Percentiles rank a stretch among this genome's conserved stretches.
Evolutionary conservation across 2,888 invertebrate species (phyloP).

Genomic region (Hymenopus coronatus): DNA sequence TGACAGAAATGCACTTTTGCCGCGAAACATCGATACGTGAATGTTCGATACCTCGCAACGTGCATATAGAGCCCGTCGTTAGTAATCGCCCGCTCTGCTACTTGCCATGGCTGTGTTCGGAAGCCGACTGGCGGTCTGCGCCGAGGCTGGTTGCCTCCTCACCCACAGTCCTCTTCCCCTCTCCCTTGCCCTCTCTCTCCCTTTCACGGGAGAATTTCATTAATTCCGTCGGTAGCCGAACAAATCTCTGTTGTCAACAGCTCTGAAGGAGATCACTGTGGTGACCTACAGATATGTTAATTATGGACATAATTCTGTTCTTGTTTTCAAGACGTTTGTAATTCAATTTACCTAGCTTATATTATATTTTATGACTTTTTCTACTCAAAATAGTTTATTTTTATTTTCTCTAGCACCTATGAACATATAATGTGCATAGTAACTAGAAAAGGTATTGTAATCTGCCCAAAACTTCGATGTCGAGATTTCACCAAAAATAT

Average conservation of each 20-base stretch:
- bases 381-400: no score
- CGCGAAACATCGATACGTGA: not conserved
- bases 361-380: no score
- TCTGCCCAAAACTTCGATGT: no score
- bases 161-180: no score
- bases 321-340: not conserved
- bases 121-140: not conserved
- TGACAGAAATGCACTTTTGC: not conserved
- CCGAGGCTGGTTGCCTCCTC: not conserved
- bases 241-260: not conserved
- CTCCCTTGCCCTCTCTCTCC: no score
- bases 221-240: not conserved
- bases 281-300: not conserved
- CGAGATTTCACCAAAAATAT: no score
- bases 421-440: no score
- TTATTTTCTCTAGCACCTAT: no score
- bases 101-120: not conserved
- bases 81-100: not conserved
- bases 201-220: not conserved
- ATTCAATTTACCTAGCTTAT: no score
- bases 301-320: not conserved
- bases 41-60: not conserved
- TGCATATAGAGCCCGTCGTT: not conserved
- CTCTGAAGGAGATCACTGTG: not conserved
- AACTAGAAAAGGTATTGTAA: no score